Base-by-base conservation (phyloP, 2,888 invertebrate species). In the Amblyjoppa proteus region DNA sequence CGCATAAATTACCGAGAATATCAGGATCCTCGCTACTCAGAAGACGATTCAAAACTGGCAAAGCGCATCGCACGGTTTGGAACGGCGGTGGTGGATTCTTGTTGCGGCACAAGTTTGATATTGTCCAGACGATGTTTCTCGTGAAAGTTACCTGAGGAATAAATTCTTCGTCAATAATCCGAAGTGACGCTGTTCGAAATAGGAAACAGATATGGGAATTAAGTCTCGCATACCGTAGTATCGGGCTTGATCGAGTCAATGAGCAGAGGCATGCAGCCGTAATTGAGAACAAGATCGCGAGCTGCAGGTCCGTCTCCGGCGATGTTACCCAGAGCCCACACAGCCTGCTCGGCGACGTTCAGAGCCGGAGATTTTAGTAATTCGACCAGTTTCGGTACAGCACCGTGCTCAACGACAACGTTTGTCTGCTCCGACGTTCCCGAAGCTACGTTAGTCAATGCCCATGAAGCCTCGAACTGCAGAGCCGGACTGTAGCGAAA, bases 391-490 rank as follows among this genome's bases (percentile, higher is more conserved):
- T 96, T 96, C 0, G 97, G 97, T 31, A 99, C 96, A 0, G 98
- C 99, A n/a, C 98, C 97, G 53, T 96, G 96, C 93, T 97, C 95
- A 0, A 99, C 97, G 0, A 99, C 98, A 25, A 97, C 96, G 89
- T 96, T 95, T 0, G 99, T 99, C 93, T 99, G 99, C 0, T 97
- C 97, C 0, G 97, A 96, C 0, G 98, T 98, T 9, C 99, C 99
- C 0, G 99, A 99, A 0, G 99, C 99, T 77, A 99, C 98, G 93
- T 99, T 99, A 38, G 99, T 99, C 80, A 99, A 94, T 0, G 99
- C 99, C 99, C 99, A 99, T 0, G 99, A 97, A 0, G 99, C 97
- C 94, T 99, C 99, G 94, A 99, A 99, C 94, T 99, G 98, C 0
- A 98, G 94, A 73, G 96, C 95, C 0, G 96, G 94, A 88, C 97